Base-by-base conservation (phyloP, 2,888 invertebrate species). In the Formica aserva region DNA sequence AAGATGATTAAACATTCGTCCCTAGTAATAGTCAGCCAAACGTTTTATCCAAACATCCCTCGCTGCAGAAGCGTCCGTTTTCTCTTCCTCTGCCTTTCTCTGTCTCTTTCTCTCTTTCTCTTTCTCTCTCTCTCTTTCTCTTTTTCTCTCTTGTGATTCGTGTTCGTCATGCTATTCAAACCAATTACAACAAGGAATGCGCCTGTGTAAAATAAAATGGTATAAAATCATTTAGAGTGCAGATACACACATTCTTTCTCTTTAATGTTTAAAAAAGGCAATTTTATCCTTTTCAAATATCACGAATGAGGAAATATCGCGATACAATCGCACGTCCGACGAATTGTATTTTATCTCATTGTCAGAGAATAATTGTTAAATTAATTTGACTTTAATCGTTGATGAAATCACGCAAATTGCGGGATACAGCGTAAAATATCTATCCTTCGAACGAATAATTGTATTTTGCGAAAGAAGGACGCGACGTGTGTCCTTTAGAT, bases 1-100 rank as follows among this genome's bases (percentile, higher is more conserved):
- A 69, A 67, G 81, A 87, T 66, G 82, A 77, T 76, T 55, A 29
- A 72, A 80, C 83, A 63, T 48, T 48, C 38, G 75, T 15, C 75
- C 62, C 29, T 35, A 1, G 15, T 63, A 81, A 55, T 63, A 41
- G 63, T 29, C 11, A 13, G 15, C 18, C 57, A 62, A 52, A 75
- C 26, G 35, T 76, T 62, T 75, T 75, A 71, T 57, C 22, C 57
- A 41, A 71, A 71, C 78, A 45, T 60, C 18, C 72, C 45, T 45
- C n/a, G 32, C 57, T 15, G 60, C n/a, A 22, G 5, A 18, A 45
- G 22, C 57, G 13, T 71, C 41, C 29, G 22, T 32, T 62, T 15
- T 32, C 48, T 32, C 35, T 18, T 29, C 13, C 41, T 41, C 13
- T 41, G 1, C 2, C 13, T 13, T 3, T 13, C 41, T 41, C 41